Conservation (phyloP, 2,888 invertebrate species). For the Nowickia ferox region DNA sequence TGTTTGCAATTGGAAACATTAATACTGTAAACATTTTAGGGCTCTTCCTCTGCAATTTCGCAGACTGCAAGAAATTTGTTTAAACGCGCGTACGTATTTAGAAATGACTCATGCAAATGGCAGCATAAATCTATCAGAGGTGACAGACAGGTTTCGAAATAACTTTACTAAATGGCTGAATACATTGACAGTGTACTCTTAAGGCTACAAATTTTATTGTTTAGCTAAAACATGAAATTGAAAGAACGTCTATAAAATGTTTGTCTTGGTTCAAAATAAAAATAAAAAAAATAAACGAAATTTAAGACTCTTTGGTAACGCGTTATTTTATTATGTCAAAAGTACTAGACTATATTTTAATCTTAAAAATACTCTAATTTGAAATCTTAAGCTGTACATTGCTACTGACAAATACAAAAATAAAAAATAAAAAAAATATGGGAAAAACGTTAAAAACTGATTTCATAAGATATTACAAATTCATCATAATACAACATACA, state of each 20-base stretch:
- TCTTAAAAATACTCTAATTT: not conserved
- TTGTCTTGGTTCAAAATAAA: too few species aligned
- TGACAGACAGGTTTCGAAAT: constrained; percentile 9
- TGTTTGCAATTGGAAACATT: not conserved
- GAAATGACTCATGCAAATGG: constrained; percentile 14
- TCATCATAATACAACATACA: constrained; percentile 66
- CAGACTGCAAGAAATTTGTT: not conserved
- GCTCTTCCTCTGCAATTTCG: too few species aligned
- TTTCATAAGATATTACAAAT: constrained; percentile 67
- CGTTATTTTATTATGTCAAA: not conserved
- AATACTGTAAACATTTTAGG: constrained; percentile 11
- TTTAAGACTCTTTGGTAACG: too few species aligned
- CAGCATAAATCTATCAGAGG: not conserved
- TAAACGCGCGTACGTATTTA: not conserved
- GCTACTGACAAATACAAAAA: constrained; percentile 24
- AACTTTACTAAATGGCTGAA: not conserved
- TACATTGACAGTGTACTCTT: not conserved
- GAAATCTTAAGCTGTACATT: not conserved
- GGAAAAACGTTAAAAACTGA: constrained; percentile 44
- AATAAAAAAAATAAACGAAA: too few species aligned
- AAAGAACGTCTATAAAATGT: too few species aligned
- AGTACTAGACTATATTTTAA: not conserved
- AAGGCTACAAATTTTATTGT: not conserved
- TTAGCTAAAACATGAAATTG: not conserved
- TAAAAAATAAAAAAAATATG: not conserved